Evolutionary conservation across 2,113 vertebrate genomes (phyloP).

Genomic region (Nanorana parkeri): DNA sequence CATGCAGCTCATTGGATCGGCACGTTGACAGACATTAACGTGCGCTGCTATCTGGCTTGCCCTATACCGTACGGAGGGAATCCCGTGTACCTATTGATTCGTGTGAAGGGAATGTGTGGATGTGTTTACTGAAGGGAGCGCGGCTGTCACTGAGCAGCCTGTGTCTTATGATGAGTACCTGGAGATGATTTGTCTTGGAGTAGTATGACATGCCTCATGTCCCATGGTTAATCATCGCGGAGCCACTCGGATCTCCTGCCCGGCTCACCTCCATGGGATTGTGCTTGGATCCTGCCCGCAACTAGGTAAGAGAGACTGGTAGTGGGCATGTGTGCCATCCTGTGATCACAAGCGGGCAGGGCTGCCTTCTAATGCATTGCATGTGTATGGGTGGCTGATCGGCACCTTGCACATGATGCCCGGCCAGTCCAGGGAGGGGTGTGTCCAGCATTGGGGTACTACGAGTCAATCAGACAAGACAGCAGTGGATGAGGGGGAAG

Average conservation of each 20-base stretch:
- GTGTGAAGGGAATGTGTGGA: background rate
- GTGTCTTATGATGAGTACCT: too few relatives aligned
- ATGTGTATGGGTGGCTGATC: background rate
- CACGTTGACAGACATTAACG: constrained; percentile 21
- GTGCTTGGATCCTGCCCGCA: constrained; percentile 69
- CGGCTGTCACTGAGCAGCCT: background rate
- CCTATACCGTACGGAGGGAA: too few relatives aligned
- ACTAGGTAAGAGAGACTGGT: constrained; percentile 69
- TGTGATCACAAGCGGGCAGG: too few relatives aligned
- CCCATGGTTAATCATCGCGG: constrained; percentile 59
- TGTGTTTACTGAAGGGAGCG: background rate
- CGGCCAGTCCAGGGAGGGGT: background rate
- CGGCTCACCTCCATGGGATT: constrained; percentile 74
- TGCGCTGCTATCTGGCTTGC: background rate
- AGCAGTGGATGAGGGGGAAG: constrained; percentile 63
- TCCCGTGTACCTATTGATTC: too few relatives aligned
- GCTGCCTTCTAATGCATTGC: too few relatives aligned
- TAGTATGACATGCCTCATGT: constrained; percentile 27
- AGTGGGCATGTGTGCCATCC: too few relatives aligned
- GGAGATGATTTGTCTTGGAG: constrained; percentile 17
- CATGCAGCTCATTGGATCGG: constrained; percentile 24
- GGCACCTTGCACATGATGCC: constrained; percentile 35
- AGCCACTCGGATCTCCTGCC: constrained; percentile 66
- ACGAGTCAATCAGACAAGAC: constrained; percentile 12
- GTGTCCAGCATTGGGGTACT: background rate